phyloP scores from a whole-genome alignment of 2,113 vertebrate species.

The Scartelaos histophorus region DNA sequence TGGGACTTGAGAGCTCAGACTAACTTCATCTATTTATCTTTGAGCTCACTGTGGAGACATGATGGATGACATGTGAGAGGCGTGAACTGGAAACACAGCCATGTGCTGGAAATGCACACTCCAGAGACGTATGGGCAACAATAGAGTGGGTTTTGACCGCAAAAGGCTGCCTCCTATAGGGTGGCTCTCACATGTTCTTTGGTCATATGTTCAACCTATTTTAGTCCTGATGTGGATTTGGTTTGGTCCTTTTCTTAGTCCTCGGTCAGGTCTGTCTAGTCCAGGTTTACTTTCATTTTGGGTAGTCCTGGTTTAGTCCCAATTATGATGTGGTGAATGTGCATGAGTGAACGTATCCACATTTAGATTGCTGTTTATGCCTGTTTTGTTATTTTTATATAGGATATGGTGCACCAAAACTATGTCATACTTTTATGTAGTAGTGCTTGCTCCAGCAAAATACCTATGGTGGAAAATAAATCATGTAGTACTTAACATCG shows the following conservation, averaged over 20 bases:
- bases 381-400: background rate
- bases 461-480: background rate
- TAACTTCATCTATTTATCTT: conserved; percentile 10
- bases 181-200: too few relatives aligned
- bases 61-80: conserved; percentile 20
- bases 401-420: too few relatives aligned
- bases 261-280: too few relatives aligned
- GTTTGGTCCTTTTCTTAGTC: too few relatives aligned
- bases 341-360: background rate
- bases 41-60: conserved; percentile 24
- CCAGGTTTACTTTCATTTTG: too few relatives aligned
- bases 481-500: too few relatives aligned
- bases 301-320: too few relatives aligned
- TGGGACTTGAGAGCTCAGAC: background rate
- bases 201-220: too few relatives aligned
- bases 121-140: background rate
- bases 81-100: conserved; percentile 19
- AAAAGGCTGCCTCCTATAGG: background rate
- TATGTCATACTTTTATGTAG: too few relatives aligned
- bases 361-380: background rate
- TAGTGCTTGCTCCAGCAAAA: background rate
- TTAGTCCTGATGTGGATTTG: too few relatives aligned
- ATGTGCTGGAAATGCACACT: conserved; percentile 6
- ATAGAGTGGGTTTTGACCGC: conserved; percentile 1
- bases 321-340: too few relatives aligned